Evolutionary conservation across 2,888 invertebrate species (phyloP), one percentile per base, ranked within the genome.

Genomic region (Pandemis heparana): DNA sequence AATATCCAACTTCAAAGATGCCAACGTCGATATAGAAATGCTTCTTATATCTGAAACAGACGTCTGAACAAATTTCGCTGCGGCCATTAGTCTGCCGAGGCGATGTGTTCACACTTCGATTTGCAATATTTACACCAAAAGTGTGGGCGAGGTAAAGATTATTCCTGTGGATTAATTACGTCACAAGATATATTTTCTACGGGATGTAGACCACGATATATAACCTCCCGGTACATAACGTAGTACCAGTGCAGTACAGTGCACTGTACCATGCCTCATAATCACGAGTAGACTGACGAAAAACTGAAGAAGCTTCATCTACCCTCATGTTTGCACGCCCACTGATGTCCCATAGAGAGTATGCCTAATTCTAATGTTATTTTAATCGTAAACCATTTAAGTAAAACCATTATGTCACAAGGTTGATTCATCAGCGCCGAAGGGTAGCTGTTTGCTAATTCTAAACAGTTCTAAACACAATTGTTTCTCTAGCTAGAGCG

Each of bases 1-100:
- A 65, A 65, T 65, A 65, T 65, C 65, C 32, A 6, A 65, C 51
- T 48, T 65, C 65, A 51, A 65, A 65, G 51, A 51, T 65, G 65
- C 51, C 38, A 51, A 51, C 51, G 16, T 48, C 65, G 32, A 51
- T 65, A 63, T 46, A 18, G 43, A 51, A 65, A 51, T 48, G 51
- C 51, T 43, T 46, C 46, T 65, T 65, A 65, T 65, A 51, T 65
- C 46, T 65, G 65, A 38, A 51, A 65, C 48, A 51, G 65, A 51
- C 51, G 65, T 32, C 51, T 65, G 48, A 51, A 16, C 16, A 16
- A 51, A 65, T 65, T 65, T 32, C 38, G 32, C 65, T 18, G 65
- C 3, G 65, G 48, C 65, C 65, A 65, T 65, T 65, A 65, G 51
- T 38, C 64, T 41, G 61, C 18, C 18, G 64, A 65, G 16, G 48